Base-by-base conservation (phyloP, 2,113 vertebrate species). In the Cryptotis parvus region DNA sequence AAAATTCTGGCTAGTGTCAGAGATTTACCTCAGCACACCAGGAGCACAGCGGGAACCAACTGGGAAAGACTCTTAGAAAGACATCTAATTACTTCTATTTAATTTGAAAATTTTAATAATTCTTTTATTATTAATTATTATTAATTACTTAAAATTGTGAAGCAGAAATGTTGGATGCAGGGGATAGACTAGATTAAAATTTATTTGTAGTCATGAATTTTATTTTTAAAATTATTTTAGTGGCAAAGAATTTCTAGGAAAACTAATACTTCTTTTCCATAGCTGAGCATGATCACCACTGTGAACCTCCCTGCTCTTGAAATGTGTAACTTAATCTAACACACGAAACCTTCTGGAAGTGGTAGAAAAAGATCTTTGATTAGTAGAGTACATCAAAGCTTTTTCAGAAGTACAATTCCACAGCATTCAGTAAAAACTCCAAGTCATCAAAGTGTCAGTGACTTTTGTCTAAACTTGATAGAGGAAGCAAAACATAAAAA, bases 401-500 rank as follows among this genome's bases (percentile, higher is more conserved):
- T 81, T 81, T 84, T 45, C n/a, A 84, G 29, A 81, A 78, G 49
- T 43, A 4, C 45, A 74, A 82, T 87, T 66, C 78, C 37, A 37
- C 49, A 37, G 12, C 35, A 11, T 74, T 63, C 81, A 45, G 81
- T 72, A 43, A 92, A 78, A 84, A 78, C 90, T 37, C 69, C 9
- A 12, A 18, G 20, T 61, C 52, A 39, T 79, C 72, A n/a, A 72
- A 75, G 41, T 45, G 27, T 87, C 31, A 4, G 26, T 41, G 39
- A 65, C 87, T 91, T 1, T 84, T 66, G 66, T 66, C 41, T 82
- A 37, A 61, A 33, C 65, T 89, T 69, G 35, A 31, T 87, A 77
- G 74, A 78, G 80, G 90, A 93, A 92, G 52, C 65, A 41, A 89
- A 82, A 87, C 65, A 45, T 10, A 20, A 68, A 58, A 84, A 65